Evolutionary conservation across 2,113 vertebrate species (phyloP).

Genomic region (Semnornis frantzii): DNA sequence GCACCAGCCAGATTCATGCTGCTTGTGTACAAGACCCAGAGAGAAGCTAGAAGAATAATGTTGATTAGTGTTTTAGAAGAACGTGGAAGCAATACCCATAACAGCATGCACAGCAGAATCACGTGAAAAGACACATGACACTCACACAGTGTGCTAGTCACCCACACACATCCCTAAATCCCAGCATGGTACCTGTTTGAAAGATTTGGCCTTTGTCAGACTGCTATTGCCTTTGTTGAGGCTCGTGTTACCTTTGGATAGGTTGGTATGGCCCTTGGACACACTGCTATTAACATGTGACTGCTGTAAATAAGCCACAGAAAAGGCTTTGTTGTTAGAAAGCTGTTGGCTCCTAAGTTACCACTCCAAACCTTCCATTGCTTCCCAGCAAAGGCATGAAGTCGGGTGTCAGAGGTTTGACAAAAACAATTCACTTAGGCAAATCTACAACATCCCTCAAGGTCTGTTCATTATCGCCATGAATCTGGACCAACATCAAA

Average conservation of each 20-base stretch:
- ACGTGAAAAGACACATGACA: neutral
- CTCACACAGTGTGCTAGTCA: conserved; percentile 33
- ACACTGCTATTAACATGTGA: conserved; percentile 69
- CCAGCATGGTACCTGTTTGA: conserved; percentile 73
- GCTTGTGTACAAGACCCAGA: neutral
- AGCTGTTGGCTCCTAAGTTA: neutral
- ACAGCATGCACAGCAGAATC: neutral
- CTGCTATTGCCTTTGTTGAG: conserved; percentile 73
- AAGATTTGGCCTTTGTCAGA: conserved; percentile 77
- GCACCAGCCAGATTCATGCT: conserved; percentile 44
- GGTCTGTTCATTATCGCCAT: neutral
- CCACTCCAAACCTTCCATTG: neutral
- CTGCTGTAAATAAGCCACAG: conserved; percentile 74
- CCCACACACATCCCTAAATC: conserved; percentile 3
- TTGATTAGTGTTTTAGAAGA: conserved; percentile 22
- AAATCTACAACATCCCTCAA: neutral
- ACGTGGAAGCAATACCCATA: conserved; percentile 20
- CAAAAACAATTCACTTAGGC: rapidly evolving
- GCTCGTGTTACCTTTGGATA: conserved; percentile 74
- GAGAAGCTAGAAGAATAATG: conserved; percentile 27
- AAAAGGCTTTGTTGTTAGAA: conserved; percentile 46
- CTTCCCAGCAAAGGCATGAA: neutral
- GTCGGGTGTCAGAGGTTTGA: neutral
- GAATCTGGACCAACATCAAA: neutral
- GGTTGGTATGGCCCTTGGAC: conserved; percentile 63